Base-by-base conservation (phyloP, 2,797 vertebrate species). In the Neosalanx taihuensis region DNA sequence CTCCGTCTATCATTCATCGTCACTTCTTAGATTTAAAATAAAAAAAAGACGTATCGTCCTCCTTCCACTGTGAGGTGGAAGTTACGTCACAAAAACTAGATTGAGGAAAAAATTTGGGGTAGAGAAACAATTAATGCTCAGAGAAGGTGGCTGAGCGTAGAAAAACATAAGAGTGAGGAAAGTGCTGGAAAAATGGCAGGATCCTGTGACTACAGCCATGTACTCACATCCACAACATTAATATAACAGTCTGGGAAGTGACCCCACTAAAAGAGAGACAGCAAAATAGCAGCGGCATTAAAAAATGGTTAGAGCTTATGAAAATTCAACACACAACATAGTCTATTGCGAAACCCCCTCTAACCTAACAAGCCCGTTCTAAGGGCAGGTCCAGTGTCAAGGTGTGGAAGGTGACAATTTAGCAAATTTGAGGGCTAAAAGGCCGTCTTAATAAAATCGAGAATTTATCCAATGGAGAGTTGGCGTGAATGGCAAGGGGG, bases 181-280 rank as follows among this genome's bases (percentile, higher is more conserved):
- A 94, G 94, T 94, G 95, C 92, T 94, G 94, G 94, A 94, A 94
- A 92, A 94, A 89, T 92, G 90, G 92, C 94, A 92, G 93, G 91
- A 92, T 92, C 92, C 93, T 93, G 91, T 93, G 89, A 94, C 95
- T 96, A 95, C 91, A 93, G 93, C 94, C 95, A 93, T 93, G 95
- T 96, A 96, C 94, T 97, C 94, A 96, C 95, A 97, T 96, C 94
- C 94, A 96, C 94, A 97, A 97, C 93, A 95, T 94, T 96, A 91
- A 93, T 94, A 94, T 92, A 97, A 96, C 94, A 96, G 93, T 95
- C 94, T 95, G 94, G 94, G 93, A 95, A 95, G 94, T 96, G 95
- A 96, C 93, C 95, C 94, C 94, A 95, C 95, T 96, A 97, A 94
- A 95, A 96, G 92, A 94, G 94, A 94, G 89, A 96, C 93, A 94